Evolutionary conservation across 1,140 invertebrate species (phyloP).

Genomic region (Drosophila nasuta): DNA sequence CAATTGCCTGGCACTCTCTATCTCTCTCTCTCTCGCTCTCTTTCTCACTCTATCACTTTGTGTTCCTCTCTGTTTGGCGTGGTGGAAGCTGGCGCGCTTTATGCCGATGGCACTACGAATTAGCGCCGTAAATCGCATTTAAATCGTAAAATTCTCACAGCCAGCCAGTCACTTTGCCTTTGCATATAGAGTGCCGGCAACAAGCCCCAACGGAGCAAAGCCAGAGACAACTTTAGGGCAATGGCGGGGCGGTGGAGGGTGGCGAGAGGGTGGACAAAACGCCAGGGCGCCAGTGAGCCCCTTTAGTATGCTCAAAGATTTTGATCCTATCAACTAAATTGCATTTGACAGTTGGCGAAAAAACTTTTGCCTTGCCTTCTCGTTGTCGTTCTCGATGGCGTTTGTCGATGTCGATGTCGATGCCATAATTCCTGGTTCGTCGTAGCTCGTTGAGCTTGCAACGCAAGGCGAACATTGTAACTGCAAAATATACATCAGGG

Average conservation of each 20-base stretch:
- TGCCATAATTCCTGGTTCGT: slow-evolving; percentile 63
- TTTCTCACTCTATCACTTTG: no score
- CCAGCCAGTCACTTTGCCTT: slow-evolving; percentile 74
- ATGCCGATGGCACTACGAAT: slow-evolving; percentile 77
- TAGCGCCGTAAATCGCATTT: slow-evolving; percentile 83
- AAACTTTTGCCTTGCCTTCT: slow-evolving; percentile 62
- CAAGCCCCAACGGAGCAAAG: slow-evolving; percentile 13
- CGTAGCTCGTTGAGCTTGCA: slow-evolving; percentile 3
- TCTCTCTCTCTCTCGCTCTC: no score
- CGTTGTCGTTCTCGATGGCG: background rate
- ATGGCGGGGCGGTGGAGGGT: background rate
- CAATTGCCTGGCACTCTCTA: slow-evolving; percentile 53
- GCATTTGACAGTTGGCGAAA: slow-evolving; percentile 81
- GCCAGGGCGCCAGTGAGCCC: slow-evolving; percentile 11
- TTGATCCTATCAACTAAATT: slow-evolving; percentile 83
- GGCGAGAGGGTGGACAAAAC: slow-evolving; percentile 6
- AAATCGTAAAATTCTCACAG: slow-evolving; percentile 81
- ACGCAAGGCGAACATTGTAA: background rate
- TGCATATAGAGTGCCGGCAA: slow-evolving; percentile 50
- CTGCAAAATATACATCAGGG: background rate
- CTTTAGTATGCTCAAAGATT: slow-evolving; percentile 68
- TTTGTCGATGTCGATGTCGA: slow-evolving; percentile 7
- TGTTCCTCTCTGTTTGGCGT: slow-evolving; percentile 5
- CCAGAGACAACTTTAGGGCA: slow-evolving; percentile 31
- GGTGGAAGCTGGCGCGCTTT: slow-evolving; percentile 19